phyloP scores from a whole-genome alignment of 2,888 invertebrate genomes.

The Sphaerophoria taeniata region DNA sequence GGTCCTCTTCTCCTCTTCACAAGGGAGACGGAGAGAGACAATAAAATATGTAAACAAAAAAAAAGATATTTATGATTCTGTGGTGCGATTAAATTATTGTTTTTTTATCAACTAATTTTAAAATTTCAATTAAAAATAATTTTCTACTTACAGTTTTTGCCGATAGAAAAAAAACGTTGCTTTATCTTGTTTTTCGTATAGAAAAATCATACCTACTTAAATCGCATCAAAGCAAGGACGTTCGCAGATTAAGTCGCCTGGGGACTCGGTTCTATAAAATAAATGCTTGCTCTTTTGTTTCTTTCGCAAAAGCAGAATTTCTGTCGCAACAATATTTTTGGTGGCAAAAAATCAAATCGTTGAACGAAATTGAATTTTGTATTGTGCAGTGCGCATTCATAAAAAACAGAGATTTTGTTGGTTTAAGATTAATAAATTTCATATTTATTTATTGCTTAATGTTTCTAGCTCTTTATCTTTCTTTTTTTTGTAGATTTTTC shows the following conservation, averaged over 20 bases:
- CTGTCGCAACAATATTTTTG: constrained; percentile 19
- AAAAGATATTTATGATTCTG: too few species aligned
- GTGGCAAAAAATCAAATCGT: constrained; percentile 29
- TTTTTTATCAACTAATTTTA: too few species aligned
- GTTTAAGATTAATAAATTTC: constrained; percentile 55
- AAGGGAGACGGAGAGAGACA: too few species aligned
- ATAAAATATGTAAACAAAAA: too few species aligned
- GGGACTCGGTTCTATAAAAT: too few species aligned
- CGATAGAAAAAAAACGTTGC: constrained; percentile 6
- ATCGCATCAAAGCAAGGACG: constrained; percentile 13
- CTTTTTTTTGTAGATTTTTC: constrained; percentile 52
- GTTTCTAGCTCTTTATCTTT: constrained; percentile 31
- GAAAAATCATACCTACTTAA: constrained; percentile 31
- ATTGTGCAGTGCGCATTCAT: constrained; percentile 41
- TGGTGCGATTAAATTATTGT: too few species aligned
- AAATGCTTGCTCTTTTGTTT: too few species aligned
- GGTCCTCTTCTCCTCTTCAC: too few species aligned
- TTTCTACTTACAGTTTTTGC: constrained; percentile 31
- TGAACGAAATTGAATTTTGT: constrained; percentile 33
- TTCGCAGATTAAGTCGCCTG: too few species aligned
- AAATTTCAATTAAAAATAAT: constrained; percentile 10
- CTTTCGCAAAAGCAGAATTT: too few species aligned
- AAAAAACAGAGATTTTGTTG: constrained; percentile 58
- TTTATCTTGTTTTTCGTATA: constrained; percentile 33
- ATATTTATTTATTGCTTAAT: constrained; percentile 66